Evolutionary conservation across 1,140 invertebrate species (phyloP).

Genomic region (Scaptomyza montana): DNA sequence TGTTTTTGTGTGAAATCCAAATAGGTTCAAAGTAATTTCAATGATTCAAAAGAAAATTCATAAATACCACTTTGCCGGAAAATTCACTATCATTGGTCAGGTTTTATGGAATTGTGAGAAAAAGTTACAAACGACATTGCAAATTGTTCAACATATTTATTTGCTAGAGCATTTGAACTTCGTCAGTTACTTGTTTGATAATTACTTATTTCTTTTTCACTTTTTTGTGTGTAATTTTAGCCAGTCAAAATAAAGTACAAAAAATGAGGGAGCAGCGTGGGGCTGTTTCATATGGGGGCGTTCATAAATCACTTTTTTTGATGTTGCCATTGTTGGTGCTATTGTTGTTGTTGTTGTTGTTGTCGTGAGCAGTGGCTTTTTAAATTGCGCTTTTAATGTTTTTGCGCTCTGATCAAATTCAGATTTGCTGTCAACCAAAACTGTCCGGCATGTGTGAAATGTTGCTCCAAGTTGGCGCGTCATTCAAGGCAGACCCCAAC

Average conservation of each 20-base stretch:
- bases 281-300: slow-evolving; percentile 40
- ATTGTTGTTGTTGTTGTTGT: neutral
- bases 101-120: too few relatives aligned
- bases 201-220: neutral
- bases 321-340: neutral
- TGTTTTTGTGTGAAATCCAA: too few relatives aligned
- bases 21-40: too few relatives aligned
- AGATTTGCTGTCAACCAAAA: slow-evolving; percentile 76
- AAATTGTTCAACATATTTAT: too few relatives aligned
- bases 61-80: too few relatives aligned
- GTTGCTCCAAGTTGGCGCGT: slow-evolving; percentile 29
- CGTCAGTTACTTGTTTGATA: neutral
- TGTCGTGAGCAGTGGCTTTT: slow-evolving; percentile 43
- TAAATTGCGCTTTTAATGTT: slow-evolving; percentile 65
- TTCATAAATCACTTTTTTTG: slow-evolving; percentile 71
- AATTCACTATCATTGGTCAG: too few relatives aligned
- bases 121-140: too few relatives aligned
- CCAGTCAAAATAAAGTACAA: slow-evolving; percentile 16
- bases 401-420: slow-evolving; percentile 65
- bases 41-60: too few relatives aligned
- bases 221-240: slow-evolving; percentile 54
- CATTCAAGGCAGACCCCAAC: slow-evolving; percentile 14
- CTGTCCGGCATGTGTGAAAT: slow-evolving; percentile 45
- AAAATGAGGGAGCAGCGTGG: neutral
- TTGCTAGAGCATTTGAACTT: neutral